These are phyloP conservation scores for Aurelia aurita DNA, from an alignment of 30 jellyfish, hydroid and myxozoan genomes.

Conservation along the genomic window DNA sequence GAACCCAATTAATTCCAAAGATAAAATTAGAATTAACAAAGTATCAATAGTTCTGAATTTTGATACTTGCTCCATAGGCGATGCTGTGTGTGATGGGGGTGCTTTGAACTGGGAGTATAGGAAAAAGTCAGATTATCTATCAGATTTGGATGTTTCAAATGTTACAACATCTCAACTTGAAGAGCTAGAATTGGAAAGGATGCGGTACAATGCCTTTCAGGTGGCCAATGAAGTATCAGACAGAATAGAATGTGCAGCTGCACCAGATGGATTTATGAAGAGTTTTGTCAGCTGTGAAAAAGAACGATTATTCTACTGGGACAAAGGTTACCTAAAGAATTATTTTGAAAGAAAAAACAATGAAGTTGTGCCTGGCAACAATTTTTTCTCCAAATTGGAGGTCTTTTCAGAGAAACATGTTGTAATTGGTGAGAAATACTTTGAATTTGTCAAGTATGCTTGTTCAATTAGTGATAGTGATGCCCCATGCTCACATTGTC, in stretches of 20 bases:
- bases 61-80: too few relatives aligned
- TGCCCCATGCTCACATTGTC: neutral
- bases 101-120: slow-evolving; percentile 3
- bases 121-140: neutral
- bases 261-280: slow-evolving; percentile 13
- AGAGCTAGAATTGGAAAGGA: slow-evolving; percentile 1
- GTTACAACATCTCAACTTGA: neutral
- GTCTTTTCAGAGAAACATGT: neutral
- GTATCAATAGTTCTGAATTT: too few relatives aligned
- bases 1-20: too few relatives aligned
- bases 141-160: neutral
- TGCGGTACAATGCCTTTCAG: neutral
- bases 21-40: too few relatives aligned
- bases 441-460: neutral
- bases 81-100: slow-evolving; percentile 20
- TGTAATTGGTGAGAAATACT: too few relatives aligned
- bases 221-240: neutral
- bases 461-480: neutral
- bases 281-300: neutral
- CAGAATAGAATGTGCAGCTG: slow-evolving; percentile 2
- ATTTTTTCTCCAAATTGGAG: neutral
- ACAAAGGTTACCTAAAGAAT: neutral
- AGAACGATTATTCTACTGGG: neutral
- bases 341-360: neutral
- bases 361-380: neutral